Evolutionary conservation across 2,888 invertebrate species (phyloP).

Genomic region (Drosophila hamatofila): DNA sequence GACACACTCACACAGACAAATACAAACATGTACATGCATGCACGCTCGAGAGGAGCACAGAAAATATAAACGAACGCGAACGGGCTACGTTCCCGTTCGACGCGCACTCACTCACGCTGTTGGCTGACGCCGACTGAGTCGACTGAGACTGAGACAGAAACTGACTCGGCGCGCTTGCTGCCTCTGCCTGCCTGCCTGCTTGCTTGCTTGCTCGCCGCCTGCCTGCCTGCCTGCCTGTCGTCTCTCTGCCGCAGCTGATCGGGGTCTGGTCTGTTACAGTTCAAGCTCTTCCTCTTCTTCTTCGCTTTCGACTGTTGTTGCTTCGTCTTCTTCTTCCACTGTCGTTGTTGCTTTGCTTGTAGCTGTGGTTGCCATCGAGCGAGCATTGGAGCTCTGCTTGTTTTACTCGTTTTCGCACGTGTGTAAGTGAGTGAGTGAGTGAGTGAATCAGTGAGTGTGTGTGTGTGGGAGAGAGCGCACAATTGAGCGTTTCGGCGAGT

Average conservation of each 20-base stretch:
- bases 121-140: slow-evolving; percentile 79
- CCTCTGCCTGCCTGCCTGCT: slow-evolving; percentile 26
- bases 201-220: slow-evolving; percentile 5
- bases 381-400: slow-evolving; percentile 46
- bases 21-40: slow-evolving; percentile 5
- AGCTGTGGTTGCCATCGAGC: slow-evolving; percentile 52
- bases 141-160: slow-evolving; percentile 66
- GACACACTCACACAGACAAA: slow-evolving; percentile 19
- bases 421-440: slow-evolving; percentile 5
- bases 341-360: slow-evolving; percentile 35
- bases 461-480: slow-evolving; percentile 39
- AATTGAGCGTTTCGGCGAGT: slow-evolving; percentile 62
- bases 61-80: slow-evolving; percentile 42
- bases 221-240: slow-evolving; percentile 21
- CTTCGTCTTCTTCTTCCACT: slow-evolving; percentile 14
- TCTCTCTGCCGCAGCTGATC: slow-evolving; percentile 56
- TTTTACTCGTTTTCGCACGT: slow-evolving; percentile 34
- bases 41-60: slow-evolving; percentile 37
- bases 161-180: slow-evolving; percentile 47
- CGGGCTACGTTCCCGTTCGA: slow-evolving; percentile 72
- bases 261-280: slow-evolving; percentile 42
- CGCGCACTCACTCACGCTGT: slow-evolving; percentile 77
- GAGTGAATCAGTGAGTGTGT: slow-evolving; percentile 8
- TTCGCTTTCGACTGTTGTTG: slow-evolving; percentile 33
- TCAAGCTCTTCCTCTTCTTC: slow-evolving; percentile 12